A percentile compares a stretch with the other conserved stretches of the same genome.
These are phyloP conservation scores for Ageneiosus marmoratus DNA, from an alignment of 2,113 vertebrate species.

Conservation along the genomic window DNA sequence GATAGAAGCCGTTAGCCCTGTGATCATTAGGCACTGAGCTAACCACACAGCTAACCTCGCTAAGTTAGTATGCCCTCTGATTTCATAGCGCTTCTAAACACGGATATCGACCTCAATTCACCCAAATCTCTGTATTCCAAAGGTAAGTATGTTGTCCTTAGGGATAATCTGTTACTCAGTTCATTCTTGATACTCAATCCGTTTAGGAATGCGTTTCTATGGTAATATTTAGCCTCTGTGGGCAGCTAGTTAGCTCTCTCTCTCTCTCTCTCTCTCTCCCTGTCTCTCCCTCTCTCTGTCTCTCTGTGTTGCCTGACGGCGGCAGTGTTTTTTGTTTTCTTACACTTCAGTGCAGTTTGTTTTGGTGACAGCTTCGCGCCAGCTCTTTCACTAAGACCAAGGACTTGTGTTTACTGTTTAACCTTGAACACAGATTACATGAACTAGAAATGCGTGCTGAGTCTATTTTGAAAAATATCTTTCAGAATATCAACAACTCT, in stretches of 20 bases:
- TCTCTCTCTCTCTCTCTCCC: background rate
- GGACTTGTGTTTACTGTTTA: background rate
- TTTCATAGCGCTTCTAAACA: conserved; percentile 93
- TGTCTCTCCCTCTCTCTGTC: too few species aligned
- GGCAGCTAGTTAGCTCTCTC: conserved; percentile 6
- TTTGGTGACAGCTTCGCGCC: background rate
- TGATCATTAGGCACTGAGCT: conserved; percentile 73
- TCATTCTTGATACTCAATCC: background rate
- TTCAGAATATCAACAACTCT: background rate
- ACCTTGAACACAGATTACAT: background rate
- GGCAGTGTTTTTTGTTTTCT: background rate
- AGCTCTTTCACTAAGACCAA: background rate
- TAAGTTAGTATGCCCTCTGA: conserved; percentile 90
- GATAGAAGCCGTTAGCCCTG: conserved; percentile 71
- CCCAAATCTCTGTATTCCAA: conserved; percentile 92
- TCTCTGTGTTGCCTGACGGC: background rate
- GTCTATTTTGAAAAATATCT: background rate
- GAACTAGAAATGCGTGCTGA: background rate
- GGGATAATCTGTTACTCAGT: background rate
- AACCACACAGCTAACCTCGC: conserved; percentile 28
- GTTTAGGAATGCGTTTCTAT: background rate
- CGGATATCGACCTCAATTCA: conserved; percentile 92
- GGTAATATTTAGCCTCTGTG: background rate
- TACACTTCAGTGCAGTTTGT: background rate
- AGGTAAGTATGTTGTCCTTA: conserved; percentile 76